Conservation (phyloP, 2,113 vertebrate genomes). For the Elanoides forficatus region DNA sequence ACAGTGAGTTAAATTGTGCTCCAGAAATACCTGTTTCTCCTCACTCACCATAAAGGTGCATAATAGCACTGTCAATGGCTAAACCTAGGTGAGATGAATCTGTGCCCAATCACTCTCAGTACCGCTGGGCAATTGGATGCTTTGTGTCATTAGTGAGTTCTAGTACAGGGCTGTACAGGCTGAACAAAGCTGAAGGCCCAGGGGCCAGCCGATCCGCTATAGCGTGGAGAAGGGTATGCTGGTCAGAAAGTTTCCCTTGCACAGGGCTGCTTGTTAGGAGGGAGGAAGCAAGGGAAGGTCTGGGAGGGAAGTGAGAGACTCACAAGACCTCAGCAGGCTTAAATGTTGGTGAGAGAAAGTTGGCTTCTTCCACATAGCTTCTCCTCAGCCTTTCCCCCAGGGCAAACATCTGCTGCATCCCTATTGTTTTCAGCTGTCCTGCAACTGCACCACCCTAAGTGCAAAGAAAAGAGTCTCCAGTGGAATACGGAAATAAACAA, state of each 20-base stretch:
- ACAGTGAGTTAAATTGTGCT: background rate
- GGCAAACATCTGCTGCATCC: constrained; percentile 92
- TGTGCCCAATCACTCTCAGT: background rate
- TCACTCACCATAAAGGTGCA: accelerated
- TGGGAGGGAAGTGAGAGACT: constrained; percentile 63
- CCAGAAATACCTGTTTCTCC: background rate
- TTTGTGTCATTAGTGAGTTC: background rate
- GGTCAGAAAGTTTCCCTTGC: background rate
- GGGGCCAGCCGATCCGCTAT: background rate
- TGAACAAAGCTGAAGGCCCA: background rate
- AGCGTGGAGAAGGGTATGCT: background rate
- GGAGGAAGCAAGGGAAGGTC: background rate
- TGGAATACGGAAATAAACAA: background rate
- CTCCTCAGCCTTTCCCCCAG: constrained; percentile 84
- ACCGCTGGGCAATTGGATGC: background rate
- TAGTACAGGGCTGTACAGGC: background rate
- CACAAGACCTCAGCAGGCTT: constrained; percentile 87
- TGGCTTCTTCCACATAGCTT: constrained; percentile 78
- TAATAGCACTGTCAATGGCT: background rate
- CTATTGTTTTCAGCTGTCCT: constrained; percentile 90
- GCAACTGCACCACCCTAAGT: constrained; percentile 84
- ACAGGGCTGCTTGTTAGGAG: background rate
- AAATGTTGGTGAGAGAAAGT: constrained; percentile 83
- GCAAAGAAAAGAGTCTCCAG: background rate
- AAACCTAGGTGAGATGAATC: background rate